Evolutionary conservation across 2,113 vertebrate species (phyloP).

Genomic region (Pseudorectes ferrugineus): DNA sequence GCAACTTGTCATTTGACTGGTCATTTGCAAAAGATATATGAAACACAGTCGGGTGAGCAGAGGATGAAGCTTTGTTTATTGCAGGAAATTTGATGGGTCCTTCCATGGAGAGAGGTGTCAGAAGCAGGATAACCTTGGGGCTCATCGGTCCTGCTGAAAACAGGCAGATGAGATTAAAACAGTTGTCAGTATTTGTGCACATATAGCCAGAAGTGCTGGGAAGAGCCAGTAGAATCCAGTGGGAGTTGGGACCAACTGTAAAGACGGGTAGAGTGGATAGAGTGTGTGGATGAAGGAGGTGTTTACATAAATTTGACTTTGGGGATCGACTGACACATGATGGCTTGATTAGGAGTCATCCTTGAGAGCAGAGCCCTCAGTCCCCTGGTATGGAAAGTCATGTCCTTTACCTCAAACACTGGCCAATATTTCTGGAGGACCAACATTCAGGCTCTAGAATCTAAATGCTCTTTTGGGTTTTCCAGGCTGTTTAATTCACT

Average conservation of each 20-base stretch:
- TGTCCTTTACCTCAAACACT: neutral
- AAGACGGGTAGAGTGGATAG: neutral
- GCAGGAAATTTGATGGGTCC: neutral
- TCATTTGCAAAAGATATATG: conserved; percentile 17
- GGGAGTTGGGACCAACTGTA: neutral
- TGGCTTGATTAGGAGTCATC: neutral
- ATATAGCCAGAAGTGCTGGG: neutral
- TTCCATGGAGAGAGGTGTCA: neutral
- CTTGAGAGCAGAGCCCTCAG: neutral
- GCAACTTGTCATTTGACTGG: neutral
- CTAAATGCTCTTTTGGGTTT: neutral
- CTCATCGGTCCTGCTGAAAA: neutral
- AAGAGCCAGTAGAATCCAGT: neutral
- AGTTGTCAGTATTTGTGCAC: neutral
- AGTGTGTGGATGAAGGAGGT: neutral
- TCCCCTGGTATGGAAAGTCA: neutral
- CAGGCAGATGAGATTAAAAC: neutral
- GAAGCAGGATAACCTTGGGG: neutral
- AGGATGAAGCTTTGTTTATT: neutral
- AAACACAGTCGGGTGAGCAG: neutral
- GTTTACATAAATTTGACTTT: neutral
- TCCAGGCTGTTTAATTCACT: conserved; percentile 9
- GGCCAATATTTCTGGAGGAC: neutral
- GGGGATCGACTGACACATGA: neutral
- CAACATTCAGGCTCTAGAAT: neutral